A percentile compares a stretch with the other conserved stretches of the same genome.
Evolutionary conservation across 2,113 vertebrate species (phyloP).

Genomic region (Todiramphus saurophagus): DNA sequence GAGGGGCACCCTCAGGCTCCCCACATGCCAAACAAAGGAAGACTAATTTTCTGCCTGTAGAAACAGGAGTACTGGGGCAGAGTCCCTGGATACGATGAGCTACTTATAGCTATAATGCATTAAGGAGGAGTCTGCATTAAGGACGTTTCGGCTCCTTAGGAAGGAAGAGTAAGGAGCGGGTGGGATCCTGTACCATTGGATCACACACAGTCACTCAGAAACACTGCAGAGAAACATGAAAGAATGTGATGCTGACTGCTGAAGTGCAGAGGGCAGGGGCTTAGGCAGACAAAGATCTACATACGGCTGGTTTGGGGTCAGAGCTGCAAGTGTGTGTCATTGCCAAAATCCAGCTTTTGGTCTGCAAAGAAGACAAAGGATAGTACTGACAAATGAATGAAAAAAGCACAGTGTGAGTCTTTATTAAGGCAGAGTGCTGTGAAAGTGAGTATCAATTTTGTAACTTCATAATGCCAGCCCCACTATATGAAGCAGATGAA

Average conservation of each 20-base stretch:
- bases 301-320: neutral
- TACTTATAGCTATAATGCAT: neutral
- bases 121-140: neutral
- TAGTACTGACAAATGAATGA: neutral
- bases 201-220: neutral
- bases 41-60: constrained; percentile 44
- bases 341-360: neutral
- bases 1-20: constrained; percentile 31
- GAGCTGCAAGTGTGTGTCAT: neutral
- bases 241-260: neutral
- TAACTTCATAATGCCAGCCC: neutral
- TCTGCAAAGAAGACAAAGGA: neutral
- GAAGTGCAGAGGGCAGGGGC: neutral
- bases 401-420: neutral
- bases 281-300: neutral
- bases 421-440: neutral
- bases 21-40: constrained; percentile 40
- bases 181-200: neutral
- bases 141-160: neutral
- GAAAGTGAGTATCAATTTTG: neutral
- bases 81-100: neutral
- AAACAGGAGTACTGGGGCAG: constrained; percentile 9
- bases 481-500: neutral
- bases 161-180: neutral
- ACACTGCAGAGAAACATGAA: neutral